A percentile compares a stretch with the other conserved stretches of the same genome.
These are phyloP conservation scores for Lethocerus indicus DNA, from an alignment of 1,140 invertebrate genomes.

Conservation along the genomic window DNA sequence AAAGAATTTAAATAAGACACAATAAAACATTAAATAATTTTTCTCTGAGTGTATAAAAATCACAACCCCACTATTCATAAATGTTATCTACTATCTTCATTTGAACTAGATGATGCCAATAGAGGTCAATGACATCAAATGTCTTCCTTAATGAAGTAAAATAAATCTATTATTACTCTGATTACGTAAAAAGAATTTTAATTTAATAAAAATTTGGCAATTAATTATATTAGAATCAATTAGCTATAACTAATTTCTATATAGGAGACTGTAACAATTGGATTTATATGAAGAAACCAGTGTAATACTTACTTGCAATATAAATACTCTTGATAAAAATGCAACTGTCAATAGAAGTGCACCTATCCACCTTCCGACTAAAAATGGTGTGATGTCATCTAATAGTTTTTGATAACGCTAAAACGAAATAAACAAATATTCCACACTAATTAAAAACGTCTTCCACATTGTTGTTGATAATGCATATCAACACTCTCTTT, in stretches of 20 bases:
- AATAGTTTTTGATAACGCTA: conserved; percentile 31
- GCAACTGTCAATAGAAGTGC: conserved; percentile 26
- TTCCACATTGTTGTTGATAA: no score
- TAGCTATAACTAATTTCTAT: no score
- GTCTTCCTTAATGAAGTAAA: no score
- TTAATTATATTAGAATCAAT: no score
- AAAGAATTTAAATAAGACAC: conserved; percentile 17
- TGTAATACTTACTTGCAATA: conserved; percentile 24
- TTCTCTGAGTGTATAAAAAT: no score
- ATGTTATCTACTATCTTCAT: no score
- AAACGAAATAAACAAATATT: neutral
- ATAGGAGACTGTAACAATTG: neutral
- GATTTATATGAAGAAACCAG: no score
- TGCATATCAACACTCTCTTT: no score
- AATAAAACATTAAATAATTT: neutral
- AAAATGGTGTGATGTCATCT: conserved; percentile 35
- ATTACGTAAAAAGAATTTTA: neutral
- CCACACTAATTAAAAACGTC: no score
- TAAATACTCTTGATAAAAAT: conserved; percentile 27
- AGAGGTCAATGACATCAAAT: no score
- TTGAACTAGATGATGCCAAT: no score
- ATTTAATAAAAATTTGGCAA: neutral
- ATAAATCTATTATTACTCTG: neutral
- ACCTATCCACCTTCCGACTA: conserved; percentile 30
- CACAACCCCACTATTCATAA: no score